These are phyloP conservation scores for Diglossa cyanea DNA, from an alignment of 2,797 vertebrate genomes.

Conservation along the genomic window DNA sequence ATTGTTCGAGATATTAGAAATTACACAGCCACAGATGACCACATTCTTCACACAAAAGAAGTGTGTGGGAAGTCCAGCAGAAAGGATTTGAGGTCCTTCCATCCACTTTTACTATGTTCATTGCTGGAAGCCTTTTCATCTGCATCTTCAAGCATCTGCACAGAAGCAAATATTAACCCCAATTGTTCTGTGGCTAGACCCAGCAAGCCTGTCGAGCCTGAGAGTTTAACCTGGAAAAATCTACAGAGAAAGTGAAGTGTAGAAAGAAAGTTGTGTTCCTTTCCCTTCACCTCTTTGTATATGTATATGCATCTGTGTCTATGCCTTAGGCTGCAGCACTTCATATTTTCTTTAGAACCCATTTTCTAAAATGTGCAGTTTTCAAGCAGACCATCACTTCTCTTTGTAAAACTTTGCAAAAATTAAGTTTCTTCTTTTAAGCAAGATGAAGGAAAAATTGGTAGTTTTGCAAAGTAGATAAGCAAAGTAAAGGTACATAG, in stretches of 20 bases:
- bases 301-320: not conserved
- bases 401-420: not conserved
- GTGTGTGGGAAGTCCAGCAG: not conserved
- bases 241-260: not conserved
- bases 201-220: not conserved
- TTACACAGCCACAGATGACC: not conserved
- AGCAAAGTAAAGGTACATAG: not conserved
- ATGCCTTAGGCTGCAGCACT: not conserved
- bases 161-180: not conserved
- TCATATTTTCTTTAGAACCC: not conserved
- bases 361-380: not conserved
- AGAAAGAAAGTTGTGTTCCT: not conserved
- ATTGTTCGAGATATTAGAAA: constrained; percentile 9
- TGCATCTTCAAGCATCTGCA: not conserved
- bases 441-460: not conserved
- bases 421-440: not conserved
- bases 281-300: not conserved
- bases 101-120: not conserved
- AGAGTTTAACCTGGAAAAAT: not conserved
- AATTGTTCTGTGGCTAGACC: not conserved
- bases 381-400: not conserved
- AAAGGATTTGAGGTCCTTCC: not conserved
- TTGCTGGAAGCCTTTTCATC: not conserved
- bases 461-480: constrained; percentile 3
- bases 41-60: not conserved